phyloP scores from a whole-genome alignment of 2,888 invertebrate genomes.

The Chironomus riparius region DNA sequence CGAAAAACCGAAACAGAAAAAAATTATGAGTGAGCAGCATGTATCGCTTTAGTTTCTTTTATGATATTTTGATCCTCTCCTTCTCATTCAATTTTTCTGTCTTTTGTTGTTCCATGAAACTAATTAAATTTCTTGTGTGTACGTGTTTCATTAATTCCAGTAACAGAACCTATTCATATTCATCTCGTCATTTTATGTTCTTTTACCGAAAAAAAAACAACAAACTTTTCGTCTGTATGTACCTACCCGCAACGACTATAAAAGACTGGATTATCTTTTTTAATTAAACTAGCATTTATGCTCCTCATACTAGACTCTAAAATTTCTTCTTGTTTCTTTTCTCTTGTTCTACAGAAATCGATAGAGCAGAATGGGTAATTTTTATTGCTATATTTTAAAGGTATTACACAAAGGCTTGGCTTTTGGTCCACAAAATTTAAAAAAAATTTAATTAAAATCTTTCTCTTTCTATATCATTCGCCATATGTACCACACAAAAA shows the following conservation, averaged over 20 bases:
- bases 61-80: neutral
- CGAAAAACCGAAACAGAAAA: neutral
- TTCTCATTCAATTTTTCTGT: neutral
- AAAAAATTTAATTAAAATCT: neutral
- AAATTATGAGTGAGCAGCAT: neutral
- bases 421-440: neutral
- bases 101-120: slow-evolving; percentile 1
- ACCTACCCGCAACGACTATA: slow-evolving; percentile 11
- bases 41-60: too few species aligned
- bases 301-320: neutral
- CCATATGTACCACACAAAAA: neutral
- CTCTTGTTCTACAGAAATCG: neutral
- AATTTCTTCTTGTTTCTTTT: too few species aligned
- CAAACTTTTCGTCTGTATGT: neutral
- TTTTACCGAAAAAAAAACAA: neutral
- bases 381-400: neutral
- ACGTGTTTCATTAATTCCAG: slow-evolving; percentile 16
- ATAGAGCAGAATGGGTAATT: neutral
- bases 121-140: slow-evolving; percentile 21
- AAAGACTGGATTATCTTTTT: slow-evolving; percentile 26
- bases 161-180: slow-evolving; percentile 13
- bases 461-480: neutral
- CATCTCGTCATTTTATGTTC: slow-evolving; percentile 10
- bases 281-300: slow-evolving; percentile 21
- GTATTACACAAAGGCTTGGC: neutral